Conservation (phyloP, 2,888 invertebrate genomes). For the Pegoplata infirma region DNA sequence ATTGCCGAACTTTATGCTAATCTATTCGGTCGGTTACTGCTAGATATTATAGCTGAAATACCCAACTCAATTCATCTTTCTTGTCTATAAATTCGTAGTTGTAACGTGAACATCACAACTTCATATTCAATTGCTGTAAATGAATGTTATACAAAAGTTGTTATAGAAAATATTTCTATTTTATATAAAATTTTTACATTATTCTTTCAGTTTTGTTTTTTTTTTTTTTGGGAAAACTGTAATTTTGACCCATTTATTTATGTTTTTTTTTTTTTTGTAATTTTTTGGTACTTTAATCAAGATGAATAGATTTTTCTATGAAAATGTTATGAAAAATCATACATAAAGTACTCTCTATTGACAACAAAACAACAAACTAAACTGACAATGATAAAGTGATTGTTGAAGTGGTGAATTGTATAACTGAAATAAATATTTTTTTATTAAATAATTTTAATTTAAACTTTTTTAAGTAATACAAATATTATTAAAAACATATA, state of each 20-base stretch:
- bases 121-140: constrained; percentile 35
- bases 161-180: neutral
- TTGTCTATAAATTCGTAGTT: constrained; percentile 19
- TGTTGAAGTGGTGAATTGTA: constrained; percentile 21
- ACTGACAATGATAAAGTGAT: constrained; percentile 55
- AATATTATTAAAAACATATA: too few species aligned
- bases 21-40: too few species aligned
- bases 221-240: neutral
- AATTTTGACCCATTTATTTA: constrained; percentile 24
- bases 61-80: constrained; percentile 41
- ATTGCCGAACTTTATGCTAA: too few species aligned
- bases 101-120: constrained; percentile 7
- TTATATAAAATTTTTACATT: neutral
- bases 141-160: constrained; percentile 1
- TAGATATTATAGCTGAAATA: neutral
- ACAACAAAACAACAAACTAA: constrained; percentile 19
- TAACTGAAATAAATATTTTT: too few species aligned
- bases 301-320: neutral
- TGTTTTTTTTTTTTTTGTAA: too few species aligned
- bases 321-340: constrained; percentile 32
- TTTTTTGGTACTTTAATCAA: constrained; percentile 14
- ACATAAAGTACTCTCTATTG: constrained; percentile 36
- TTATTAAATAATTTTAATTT: too few species aligned
- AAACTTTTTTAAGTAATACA: too few species aligned
- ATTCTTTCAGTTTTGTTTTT: neutral